phyloP scores from a whole-genome alignment of 2,797 vertebrate genomes.

The Neopelma chrysocephalum region DNA sequence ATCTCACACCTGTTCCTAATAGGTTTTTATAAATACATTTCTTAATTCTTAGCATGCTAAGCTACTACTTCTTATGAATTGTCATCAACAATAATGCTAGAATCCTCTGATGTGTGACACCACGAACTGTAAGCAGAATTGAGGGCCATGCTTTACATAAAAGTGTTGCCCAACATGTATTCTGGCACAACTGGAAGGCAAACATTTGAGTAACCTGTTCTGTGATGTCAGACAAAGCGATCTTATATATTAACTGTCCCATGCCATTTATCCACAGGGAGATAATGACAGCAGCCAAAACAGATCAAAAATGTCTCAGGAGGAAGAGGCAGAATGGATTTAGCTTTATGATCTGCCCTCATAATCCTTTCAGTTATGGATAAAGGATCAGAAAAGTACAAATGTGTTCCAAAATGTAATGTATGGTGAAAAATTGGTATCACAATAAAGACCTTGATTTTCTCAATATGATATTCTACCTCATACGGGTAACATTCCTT shows the following conservation, averaged over 20 bases:
- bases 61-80: not conserved
- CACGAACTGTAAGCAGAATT: not conserved
- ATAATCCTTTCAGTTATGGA: not conserved
- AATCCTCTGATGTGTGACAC: not conserved
- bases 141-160: not conserved
- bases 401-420: not conserved
- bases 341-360: not conserved
- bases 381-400: not conserved
- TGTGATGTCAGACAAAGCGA: not conserved
- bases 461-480: not conserved
- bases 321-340: not conserved
- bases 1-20: not conserved
- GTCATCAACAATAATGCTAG: not conserved
- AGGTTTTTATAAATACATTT: not conserved
- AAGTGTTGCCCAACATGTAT: rapidly evolving
- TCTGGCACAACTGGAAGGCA: not conserved
- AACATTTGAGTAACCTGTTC: not conserved
- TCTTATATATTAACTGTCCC: not conserved
- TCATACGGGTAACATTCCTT: not conserved
- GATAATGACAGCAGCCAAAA: not conserved
- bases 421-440: not conserved
- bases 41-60: not conserved
- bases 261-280: not conserved
- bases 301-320: not conserved
- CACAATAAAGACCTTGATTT: not conserved